Conservation (phyloP, 2,113 vertebrate genomes). For the Antechinus stuartii region DNA sequence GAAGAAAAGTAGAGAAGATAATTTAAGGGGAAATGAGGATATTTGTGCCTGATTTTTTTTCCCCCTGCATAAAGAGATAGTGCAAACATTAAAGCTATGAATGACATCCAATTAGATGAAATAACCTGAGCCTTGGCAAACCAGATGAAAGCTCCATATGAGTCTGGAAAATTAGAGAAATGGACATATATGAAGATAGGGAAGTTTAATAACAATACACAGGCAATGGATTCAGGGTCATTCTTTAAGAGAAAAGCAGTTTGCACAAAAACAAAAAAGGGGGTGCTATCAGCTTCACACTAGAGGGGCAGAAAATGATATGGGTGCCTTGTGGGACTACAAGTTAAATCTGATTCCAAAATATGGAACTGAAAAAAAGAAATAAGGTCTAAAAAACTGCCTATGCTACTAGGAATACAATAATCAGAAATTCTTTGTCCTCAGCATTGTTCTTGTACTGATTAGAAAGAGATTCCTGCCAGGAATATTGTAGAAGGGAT, state of each 20-base stretch:
- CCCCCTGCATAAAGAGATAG: not conserved
- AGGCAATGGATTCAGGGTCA: not conserved
- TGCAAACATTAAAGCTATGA: not conserved
- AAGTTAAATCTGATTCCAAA: not conserved
- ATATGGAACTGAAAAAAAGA: not conserved
- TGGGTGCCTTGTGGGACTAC: not conserved
- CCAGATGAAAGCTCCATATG: constrained; percentile 29
- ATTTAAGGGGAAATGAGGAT: constrained; percentile 20
- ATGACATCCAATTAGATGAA: not conserved
- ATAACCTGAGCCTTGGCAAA: not conserved
- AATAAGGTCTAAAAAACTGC: not conserved
- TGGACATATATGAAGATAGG: constrained; percentile 14
- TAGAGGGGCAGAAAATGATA: not conserved
- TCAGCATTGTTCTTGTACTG: not conserved
- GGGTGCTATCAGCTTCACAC: not conserved
- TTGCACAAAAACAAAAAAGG: not conserved
- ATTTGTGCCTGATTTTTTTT: not conserved
- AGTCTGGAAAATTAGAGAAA: not conserved
- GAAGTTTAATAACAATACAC: constrained; percentile 37
- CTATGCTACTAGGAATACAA: not conserved
- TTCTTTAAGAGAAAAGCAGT: not conserved
- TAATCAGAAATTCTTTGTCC: not conserved
- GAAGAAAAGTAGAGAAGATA: constrained; percentile 4
- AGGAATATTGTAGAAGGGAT: not conserved
- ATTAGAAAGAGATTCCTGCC: not conserved